Conservation (phyloP, 2,888 invertebrate genomes). For the Eutolmus rufibarbis region DNA sequence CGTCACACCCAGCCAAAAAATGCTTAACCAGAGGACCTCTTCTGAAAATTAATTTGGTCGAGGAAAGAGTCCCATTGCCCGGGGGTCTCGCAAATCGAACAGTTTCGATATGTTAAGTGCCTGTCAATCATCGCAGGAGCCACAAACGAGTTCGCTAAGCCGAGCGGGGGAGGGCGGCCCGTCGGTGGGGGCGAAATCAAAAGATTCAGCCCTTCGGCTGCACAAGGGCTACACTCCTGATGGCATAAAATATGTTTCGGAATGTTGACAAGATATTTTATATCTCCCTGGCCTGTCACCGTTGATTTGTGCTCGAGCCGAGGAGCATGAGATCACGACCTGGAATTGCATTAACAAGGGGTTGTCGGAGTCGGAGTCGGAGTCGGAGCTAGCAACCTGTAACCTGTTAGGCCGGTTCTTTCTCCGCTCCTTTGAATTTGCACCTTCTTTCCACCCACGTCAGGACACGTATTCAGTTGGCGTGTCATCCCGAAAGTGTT, state of each 20-base stretch:
- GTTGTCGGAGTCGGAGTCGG: not conserved
- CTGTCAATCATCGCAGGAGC: conserved; percentile 43
- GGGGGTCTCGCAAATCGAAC: not conserved
- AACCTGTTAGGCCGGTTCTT: conserved; percentile 21
- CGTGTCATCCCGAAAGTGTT: conserved; percentile 42
- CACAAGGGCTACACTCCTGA: conserved; percentile 42
- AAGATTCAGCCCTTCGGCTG: conserved; percentile 45
- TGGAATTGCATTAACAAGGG: conserved; percentile 19
- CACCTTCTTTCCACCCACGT: not conserved
- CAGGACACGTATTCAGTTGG: not conserved
- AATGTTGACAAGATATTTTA: conserved; percentile 50
- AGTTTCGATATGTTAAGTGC: conserved; percentile 41
- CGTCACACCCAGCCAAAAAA: not conserved
- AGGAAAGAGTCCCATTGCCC: not conserved
- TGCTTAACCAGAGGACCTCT: not conserved
- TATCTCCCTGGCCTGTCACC: conserved; percentile 48
- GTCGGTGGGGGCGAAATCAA: conserved; percentile 44
- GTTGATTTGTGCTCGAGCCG: conserved; percentile 48
- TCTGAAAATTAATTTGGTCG: not conserved
- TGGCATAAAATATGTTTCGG: conserved; percentile 47
- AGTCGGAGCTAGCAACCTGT: not conserved
- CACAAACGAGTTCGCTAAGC: conserved; percentile 13
- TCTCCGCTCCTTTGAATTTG: conserved; percentile 1
- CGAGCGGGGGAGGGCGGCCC: conserved; percentile 16
- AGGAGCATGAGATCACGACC: conserved; percentile 28